Percentiles rank a stretch among this genome's conserved stretches.
Evolutionary conservation across 1,140 invertebrate species (phyloP).

Genomic region (Magallana angulata): DNA sequence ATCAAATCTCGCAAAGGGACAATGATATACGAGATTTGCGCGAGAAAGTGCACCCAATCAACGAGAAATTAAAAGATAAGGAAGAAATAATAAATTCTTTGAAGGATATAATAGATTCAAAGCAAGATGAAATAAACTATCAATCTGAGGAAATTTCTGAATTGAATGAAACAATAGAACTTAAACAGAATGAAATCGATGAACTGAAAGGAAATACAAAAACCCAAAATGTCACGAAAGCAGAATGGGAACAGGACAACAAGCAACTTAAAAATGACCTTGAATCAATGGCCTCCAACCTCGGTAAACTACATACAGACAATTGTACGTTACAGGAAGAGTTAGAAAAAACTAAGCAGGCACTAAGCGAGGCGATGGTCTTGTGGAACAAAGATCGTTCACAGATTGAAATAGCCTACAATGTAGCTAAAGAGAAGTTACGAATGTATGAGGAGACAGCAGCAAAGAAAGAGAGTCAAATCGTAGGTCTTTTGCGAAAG

Average conservation of each 20-base stretch:
- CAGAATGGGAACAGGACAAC: slow-evolving; percentile 68
- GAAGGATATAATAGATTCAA: slow-evolving; percentile 63
- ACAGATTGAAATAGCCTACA: slow-evolving; percentile 62
- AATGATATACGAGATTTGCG: slow-evolving; percentile 64
- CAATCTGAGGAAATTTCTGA: slow-evolving; percentile 65
- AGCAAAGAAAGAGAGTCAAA: slow-evolving; percentile 62
- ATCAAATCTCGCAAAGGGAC: slow-evolving; percentile 70
- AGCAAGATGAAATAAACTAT: slow-evolving; percentile 65
- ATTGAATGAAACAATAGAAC: slow-evolving; percentile 55
- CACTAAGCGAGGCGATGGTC: slow-evolving; percentile 70
- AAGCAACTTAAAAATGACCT: slow-evolving; percentile 63
- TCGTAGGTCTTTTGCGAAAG: slow-evolving; percentile 62
- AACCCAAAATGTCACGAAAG: slow-evolving; percentile 54
- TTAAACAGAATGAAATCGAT: slow-evolving; percentile 65
- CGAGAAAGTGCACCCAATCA: slow-evolving; percentile 63
- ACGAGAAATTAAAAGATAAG: slow-evolving; percentile 71
- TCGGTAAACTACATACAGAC: slow-evolving; percentile 63
- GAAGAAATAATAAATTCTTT: slow-evolving; percentile 67
- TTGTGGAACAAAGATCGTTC: slow-evolving; percentile 70
- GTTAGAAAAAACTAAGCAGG: slow-evolving; percentile 68
- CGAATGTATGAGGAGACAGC: slow-evolving; percentile 64
- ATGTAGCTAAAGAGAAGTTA: slow-evolving; percentile 69
- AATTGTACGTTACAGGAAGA: slow-evolving; percentile 61
- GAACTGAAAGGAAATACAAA: slow-evolving; percentile 60
- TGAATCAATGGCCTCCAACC: slow-evolving; percentile 62